A percentile compares a stretch with the other conserved stretches of the same genome.
phyloP scores from a whole-genome alignment of 2,888 invertebrate species.

The Hipparchia semele region DNA sequence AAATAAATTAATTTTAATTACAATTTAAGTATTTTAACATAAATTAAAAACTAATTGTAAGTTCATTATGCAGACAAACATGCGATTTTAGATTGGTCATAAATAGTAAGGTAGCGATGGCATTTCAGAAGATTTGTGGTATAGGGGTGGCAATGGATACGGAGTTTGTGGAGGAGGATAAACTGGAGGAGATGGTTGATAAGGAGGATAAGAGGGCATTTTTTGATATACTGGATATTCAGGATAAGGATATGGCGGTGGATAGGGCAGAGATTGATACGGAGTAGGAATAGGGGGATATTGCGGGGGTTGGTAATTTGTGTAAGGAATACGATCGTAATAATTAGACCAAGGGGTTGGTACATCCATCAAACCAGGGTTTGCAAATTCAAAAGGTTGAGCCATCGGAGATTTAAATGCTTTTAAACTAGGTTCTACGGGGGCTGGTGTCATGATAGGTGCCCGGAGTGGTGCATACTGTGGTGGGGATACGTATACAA shows the following conservation, averaged over 20 bases:
- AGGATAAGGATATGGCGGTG: conserved; percentile 31
- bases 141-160: conserved; percentile 22
- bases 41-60: background rate
- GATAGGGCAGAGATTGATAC: conserved; percentile 19
- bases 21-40: background rate
- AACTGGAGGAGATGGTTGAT: conserved; percentile 6
- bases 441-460: conserved; percentile 31
- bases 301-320: conserved; percentile 41
- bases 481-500: conserved; percentile 55
- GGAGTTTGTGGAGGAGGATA: conserved; percentile 20
- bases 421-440: conserved; percentile 30
- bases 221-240: conserved; percentile 14
- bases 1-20: background rate
- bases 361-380: conserved; percentile 5
- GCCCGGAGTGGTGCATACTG: conserved; percentile 41
- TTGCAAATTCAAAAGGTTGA: conserved; percentile 26
- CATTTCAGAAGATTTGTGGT: conserved; percentile 26
- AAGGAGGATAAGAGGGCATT: conserved; percentile 23
- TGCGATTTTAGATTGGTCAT: conserved; percentile 16
- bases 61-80: background rate
- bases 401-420: conserved; percentile 9
- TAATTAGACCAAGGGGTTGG: conserved; percentile 27
- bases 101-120: conserved; percentile 38
- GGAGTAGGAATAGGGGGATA: conserved; percentile 24
- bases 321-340: conserved; percentile 25